Percentiles rank a stretch among this genome's conserved stretches.
Conservation (phyloP, 2,888 invertebrate species). For the Prosapia bicincta region DNA sequence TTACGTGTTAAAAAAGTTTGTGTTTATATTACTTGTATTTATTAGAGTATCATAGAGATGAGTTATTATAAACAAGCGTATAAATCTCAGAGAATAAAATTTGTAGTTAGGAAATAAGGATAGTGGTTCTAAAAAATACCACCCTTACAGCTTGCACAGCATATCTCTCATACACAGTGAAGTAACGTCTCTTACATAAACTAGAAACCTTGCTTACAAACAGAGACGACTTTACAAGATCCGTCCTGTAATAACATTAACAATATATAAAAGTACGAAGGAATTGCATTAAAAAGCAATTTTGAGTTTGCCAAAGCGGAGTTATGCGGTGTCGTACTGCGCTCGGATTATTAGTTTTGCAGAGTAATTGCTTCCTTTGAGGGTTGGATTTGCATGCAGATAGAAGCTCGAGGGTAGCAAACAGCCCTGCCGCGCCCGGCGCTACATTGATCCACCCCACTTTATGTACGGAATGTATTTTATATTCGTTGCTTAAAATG, state of each 20-base stretch:
- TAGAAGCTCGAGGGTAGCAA: neutral
- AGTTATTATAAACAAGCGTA: no score
- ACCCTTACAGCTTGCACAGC: no score
- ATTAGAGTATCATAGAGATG: no score
- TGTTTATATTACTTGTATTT: no score
- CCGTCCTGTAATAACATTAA: neutral
- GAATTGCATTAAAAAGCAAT: neutral
- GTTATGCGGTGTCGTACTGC: neutral
- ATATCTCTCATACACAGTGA: no score
- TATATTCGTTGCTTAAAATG: neutral
- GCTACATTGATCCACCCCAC: constrained; percentile 1
- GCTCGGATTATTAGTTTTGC: neutral
- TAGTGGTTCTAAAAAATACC: no score
- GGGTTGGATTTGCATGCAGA: neutral
- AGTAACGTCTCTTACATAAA: no score
- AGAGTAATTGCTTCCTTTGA: neutral
- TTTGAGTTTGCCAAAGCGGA: neutral
- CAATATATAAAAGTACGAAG: neutral
- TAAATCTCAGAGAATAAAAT: no score
- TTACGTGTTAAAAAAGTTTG: no score
- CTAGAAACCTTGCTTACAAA: no score
- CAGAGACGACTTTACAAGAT: neutral
- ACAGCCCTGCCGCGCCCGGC: neutral
- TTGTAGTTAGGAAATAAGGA: no score
- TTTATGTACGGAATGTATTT: neutral